phyloP scores from a whole-genome alignment of 2,888 invertebrate species.

The Limnephilus auricula region DNA sequence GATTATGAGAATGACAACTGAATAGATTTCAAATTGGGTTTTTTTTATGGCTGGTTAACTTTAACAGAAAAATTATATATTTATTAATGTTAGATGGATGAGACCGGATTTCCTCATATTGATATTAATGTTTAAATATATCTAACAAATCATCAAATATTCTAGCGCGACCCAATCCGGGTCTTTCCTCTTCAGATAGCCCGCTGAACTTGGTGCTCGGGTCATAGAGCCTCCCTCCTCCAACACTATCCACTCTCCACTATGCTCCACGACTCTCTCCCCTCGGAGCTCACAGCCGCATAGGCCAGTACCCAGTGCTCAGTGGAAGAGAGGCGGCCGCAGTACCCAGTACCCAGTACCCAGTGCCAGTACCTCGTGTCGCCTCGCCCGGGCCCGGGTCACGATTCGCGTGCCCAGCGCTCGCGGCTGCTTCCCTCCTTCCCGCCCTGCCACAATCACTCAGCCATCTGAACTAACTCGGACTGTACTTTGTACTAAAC shows the following conservation, averaged over 20 bases:
- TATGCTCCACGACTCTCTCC: not conserved
- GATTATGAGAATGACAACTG: too few relatives aligned
- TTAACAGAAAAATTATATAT: too few relatives aligned
- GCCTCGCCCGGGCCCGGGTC: constrained; percentile 35
- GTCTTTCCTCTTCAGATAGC: constrained; percentile 37
- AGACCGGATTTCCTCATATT: too few relatives aligned
- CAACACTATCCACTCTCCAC: constrained; percentile 2
- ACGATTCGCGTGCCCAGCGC: constrained; percentile 54
- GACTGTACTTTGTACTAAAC: not conserved
- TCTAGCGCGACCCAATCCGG: not conserved
- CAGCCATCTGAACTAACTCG: constrained; percentile 8
- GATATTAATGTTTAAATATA: too few relatives aligned
- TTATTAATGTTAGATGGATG: too few relatives aligned
- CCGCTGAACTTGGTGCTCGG: constrained; percentile 49
- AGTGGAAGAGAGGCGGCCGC: constrained; percentile 1
- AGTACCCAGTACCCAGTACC: not conserved
- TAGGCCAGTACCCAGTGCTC: not conserved
- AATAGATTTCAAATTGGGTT: too few relatives aligned
- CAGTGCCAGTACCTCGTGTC: not conserved
- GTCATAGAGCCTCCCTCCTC: constrained; percentile 14
- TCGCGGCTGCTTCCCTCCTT: constrained; percentile 11
- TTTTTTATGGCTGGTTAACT: too few relatives aligned
- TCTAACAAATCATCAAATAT: not conserved
- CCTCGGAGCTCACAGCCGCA: not conserved
- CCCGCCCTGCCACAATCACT: constrained; percentile 6